Base-by-base conservation (phyloP, 2,888 invertebrate genomes). In the Poecilus cupreus region DNA sequence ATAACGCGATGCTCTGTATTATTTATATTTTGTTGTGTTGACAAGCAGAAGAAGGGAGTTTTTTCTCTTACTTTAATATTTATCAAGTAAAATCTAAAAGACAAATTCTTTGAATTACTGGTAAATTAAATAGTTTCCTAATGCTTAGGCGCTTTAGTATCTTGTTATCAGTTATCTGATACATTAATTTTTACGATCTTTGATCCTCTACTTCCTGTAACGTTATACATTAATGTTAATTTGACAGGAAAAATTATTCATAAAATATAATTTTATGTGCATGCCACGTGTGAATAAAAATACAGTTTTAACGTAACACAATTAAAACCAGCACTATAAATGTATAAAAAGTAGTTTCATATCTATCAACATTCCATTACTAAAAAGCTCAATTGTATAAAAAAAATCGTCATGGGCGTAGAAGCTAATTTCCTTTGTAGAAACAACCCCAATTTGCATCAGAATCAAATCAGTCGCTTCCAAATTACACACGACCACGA, bases 401-500 rank as follows among this genome's bases (percentile, higher is more conserved):
- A 76, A 76, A 54, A 32, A 0, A 32, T 8, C 37, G 10, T 26
- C 32, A 51, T 49, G 3, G 75, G 51, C 26, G 24, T 49, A 75
- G 11, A 11, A 37, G 11, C 76, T 76, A 76, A 76, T 76, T 76
- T 43, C 37, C 18, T 51, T 76, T 57, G 76, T 57, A 37, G 10
- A 11, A 32, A 76, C 76, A 76, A 39, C 54, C 57, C 54, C 57
- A 54, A 76, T 76, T 76, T 54, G 76, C 76, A 76, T 76, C 18
- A n/a, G 51, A 76, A 54, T 51, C 75, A 51, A 49, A 43, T 74
- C 20, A 24, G 3, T 16, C 57, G 39, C 57, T 68, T 39, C 76
- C 76, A 76, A 76, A 76, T 76, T 76, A 76, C 76, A 26, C 76
- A 16, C 20, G 20, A 37, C 76, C 76, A 76, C 51, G 24, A 76